phyloP scores from a whole-genome alignment of 23 tunicate genomes.

The Pegea sp. region DNA sequence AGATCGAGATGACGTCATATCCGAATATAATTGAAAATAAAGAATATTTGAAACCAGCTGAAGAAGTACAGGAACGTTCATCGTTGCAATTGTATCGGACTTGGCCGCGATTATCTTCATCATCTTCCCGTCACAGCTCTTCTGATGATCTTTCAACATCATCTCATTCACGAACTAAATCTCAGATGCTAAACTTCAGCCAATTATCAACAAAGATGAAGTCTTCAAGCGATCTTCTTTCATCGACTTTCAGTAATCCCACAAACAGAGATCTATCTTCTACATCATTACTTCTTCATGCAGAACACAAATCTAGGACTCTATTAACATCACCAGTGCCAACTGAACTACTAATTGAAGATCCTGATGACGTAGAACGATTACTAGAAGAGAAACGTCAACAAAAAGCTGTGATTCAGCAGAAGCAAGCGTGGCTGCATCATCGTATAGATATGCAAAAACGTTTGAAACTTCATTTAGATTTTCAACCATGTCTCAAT shows the following conservation, averaged over 20 bases:
- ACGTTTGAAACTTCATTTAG: background rate
- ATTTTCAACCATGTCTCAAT: background rate
- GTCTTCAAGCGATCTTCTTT: too few species aligned
- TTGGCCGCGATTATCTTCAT: background rate
- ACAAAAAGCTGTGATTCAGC: too few species aligned
- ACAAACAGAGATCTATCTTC: background rate
- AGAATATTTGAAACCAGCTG: background rate
- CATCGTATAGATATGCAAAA: background rate
- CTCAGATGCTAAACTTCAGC: too few species aligned
- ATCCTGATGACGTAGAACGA: background rate
- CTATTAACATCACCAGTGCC: too few species aligned
- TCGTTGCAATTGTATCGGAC: background rate
- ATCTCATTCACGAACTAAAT: background rate
- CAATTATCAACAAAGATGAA: too few species aligned
- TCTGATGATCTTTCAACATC: background rate
- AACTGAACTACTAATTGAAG: too few species aligned
- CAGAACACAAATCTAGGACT: too few species aligned
- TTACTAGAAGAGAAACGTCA: background rate
- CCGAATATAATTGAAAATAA: background rate
- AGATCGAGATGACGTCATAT: background rate
- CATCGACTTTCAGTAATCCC: background rate
- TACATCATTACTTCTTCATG: background rate
- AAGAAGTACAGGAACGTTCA: background rate
- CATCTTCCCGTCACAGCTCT: background rate
- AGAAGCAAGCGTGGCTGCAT: slow-evolving; percentile 2